Evolutionary conservation across 2,797 vertebrate genomes (phyloP), one percentile per base, ranked within the genome.

Genomic region (Arremon aurantiirostris): DNA sequence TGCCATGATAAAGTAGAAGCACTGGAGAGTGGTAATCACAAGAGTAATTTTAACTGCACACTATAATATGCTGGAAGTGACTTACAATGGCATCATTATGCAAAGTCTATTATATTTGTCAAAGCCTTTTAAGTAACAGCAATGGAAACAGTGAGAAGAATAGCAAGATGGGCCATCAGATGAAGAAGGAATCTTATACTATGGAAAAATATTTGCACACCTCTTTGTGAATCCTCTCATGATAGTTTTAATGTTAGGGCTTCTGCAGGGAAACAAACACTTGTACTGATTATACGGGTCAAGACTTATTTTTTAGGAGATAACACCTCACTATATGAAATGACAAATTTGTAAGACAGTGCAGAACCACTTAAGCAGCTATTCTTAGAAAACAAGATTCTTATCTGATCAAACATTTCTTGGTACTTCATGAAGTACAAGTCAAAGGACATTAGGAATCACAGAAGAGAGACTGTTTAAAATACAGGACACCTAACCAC

Each of bases 61-160:
- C 37, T 68, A 41, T 82, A 90, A 92, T 80, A 82, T 61, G 42
- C 86, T 93, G 83, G 60, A 96, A 95, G 78, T 89, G 68, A 92
- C 89, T 95, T 94, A 76, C 71, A 89, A 70, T 60, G 81, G 82
- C 84, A 90, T 94, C 68, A 81, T 92, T 82, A 87, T 21, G 2
- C 79, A 82, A 90, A 91, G 52, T 87, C 86, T 96, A 86, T 87
- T 82, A 83, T 78, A 93, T 92, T 95, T 89, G 69, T 93, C 84
- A 92, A 94, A 94, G 79, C 84, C 61, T 93, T 93, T 93, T 91
- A 96, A 94, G 86, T 63, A 85, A 85, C 84, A 93, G 84, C 79
- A 90, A 71, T 34, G 41, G 79, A 91, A 94, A 82, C 61, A 94
- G 75, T 94, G 68, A 90, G 86, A 82, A 94, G 35, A 90, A 73